These are phyloP conservation scores for Isoperla grammatica DNA, from an alignment of 2,888 invertebrate species.

Conservation along the genomic window DNA sequence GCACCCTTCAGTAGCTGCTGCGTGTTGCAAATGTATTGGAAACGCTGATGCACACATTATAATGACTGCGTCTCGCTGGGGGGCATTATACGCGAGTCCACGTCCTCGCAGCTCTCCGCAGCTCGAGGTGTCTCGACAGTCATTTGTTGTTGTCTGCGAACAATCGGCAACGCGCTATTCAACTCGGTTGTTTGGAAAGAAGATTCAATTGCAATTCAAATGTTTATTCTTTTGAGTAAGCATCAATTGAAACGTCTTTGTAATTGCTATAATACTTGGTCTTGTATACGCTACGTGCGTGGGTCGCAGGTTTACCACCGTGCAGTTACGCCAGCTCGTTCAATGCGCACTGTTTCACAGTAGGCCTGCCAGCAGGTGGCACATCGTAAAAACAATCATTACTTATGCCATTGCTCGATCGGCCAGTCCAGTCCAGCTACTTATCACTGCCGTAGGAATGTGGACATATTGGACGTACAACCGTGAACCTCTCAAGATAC, in stretches of 20 bases:
- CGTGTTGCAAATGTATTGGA: no score
- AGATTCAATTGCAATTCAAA: background rate
- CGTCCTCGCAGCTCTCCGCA: no score
- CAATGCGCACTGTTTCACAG: background rate
- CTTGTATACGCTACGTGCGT: background rate
- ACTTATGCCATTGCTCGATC: background rate
- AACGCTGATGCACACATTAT: no score
- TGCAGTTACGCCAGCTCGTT: no score
- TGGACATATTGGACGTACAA: background rate
- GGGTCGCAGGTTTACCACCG: no score
- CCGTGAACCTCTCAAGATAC: background rate
- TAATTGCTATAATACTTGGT: background rate
- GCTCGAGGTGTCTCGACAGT: background rate
- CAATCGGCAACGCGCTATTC: background rate
- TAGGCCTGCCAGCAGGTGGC: background rate
- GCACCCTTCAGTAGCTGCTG: no score
- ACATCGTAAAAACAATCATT: background rate
- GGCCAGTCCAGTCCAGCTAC: background rate
- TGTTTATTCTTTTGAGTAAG: background rate
- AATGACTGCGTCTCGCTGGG: no score
- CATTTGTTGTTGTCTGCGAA: constrained; percentile 1
- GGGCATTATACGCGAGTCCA: no score
- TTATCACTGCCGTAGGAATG: constrained; percentile 4
- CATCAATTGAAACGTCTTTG: constrained; percentile 4
- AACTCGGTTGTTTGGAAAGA: background rate